Base-by-base conservation (phyloP, 2,888 invertebrate genomes). In the Ctena decussata region DNA sequence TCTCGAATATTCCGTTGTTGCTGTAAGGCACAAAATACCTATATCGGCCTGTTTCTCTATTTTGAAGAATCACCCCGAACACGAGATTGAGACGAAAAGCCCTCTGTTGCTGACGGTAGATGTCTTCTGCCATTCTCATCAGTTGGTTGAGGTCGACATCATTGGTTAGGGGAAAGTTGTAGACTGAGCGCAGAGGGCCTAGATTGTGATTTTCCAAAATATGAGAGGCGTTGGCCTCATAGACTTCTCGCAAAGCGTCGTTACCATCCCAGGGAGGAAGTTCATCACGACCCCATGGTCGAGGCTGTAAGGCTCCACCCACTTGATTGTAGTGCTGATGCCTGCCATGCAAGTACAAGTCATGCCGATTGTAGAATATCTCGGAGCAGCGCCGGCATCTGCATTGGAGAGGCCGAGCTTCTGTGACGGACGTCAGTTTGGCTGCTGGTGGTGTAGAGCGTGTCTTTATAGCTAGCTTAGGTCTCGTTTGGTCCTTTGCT, bases 71-170 rank as follows among this genome's bases (percentile, higher is more conserved):
- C n/a, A n/a, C n/a, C n/a, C n/a, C n/a, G n/a, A n/a, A n/a, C n/a
- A n/a, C n/a, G n/a, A 80, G 27, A 69, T 80, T 80, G 18, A 80
- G 30, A 12, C 80, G 80, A 80, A 84, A 84, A 15, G 73, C 82
- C 1, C 46, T 44, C 21, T 82, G 73, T 37, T 78, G 27, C 24
- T 39, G 57, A 0, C 35, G 39, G 30, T 74, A 82, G n/a, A 82
- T 69, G 21, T 65, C 60, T 24, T 72, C 41, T 12, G 75, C 82
- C 57, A 60, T 71, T 1, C 46, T 24, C 39, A 76, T 53, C 3
- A 76, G 12, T 53, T 82, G 77, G 24, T 77, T 37, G 18, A 82
- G 3, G 32, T 24, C 46, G 35, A 82, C 77, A 2, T 82, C 77
- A 37, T 82, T 82, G 18, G 44, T 46, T 8, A 82, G 8, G 11